These are phyloP conservation scores for Halisarca cf. caerulea DNA, from an alignment of 37 sponge, comb jelly and placozoan genomes.

Conservation along the genomic window DNA sequence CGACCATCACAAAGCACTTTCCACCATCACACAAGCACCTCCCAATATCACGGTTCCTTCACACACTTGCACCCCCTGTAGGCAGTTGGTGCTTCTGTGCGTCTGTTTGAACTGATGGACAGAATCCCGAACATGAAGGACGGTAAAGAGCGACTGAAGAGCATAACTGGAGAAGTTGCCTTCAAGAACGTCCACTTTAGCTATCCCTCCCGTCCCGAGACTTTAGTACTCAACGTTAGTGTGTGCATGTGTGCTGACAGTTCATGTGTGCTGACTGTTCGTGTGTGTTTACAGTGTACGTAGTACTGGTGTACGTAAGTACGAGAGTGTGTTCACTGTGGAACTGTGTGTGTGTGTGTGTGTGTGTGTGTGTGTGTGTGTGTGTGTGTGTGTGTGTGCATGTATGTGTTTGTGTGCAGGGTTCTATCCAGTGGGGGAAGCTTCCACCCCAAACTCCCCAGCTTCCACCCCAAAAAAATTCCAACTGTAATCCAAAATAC, in stretches of 20 bases:
- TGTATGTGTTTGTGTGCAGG: too few species aligned
- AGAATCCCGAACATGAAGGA: constrained; percentile 55
- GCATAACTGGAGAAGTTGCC: constrained; percentile 63
- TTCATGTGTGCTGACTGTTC: not conserved
- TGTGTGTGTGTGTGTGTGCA: too few species aligned
- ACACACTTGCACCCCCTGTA: not conserved
- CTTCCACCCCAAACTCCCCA: too few species aligned
- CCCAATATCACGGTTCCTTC: not conserved
- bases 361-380: constrained; percentile 9
- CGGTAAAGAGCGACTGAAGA: constrained; percentile 35
- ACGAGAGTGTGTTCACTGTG: not conserved
- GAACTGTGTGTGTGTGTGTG: not conserved
- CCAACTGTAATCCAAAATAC: too few species aligned
- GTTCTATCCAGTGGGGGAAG: too few species aligned
- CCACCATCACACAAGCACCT: not conserved
- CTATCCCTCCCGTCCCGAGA: constrained; percentile 89
- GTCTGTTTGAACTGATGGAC: constrained; percentile 84
- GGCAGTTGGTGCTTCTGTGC: constrained; percentile 86
- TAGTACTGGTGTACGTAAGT: not conserved
- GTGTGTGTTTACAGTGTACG: not conserved
- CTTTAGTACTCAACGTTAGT: constrained; percentile 75
- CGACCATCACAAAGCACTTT: too few species aligned
- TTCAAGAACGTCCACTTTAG: constrained; percentile 70
- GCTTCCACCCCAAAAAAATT: too few species aligned
- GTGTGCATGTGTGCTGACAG: not conserved